Evolutionary conservation across 2,888 invertebrate species (phyloP), one percentile per base, ranked within the genome.

Genomic region (Apamea epomidion): DNA sequence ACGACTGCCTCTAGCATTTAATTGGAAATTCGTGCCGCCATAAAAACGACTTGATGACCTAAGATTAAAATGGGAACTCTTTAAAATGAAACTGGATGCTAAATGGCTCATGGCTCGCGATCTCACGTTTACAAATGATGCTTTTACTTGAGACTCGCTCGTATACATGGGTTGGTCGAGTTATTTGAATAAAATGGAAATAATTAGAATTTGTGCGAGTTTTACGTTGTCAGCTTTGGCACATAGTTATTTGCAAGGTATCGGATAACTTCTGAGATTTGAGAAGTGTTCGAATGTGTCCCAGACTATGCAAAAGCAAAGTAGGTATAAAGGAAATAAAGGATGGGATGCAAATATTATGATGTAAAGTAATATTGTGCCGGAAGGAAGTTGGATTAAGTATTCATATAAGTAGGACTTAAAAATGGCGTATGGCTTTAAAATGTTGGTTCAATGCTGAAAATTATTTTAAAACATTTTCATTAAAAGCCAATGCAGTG

Each of bases 21-120:
- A 96, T 96, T 96, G 96, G 94, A 94, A 93, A 92, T 94, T 95
- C 93, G 94, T 94, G 94, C 93, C 92, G 94, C 94, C 94, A 95
- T 96, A 96, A 96, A 96, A 96, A 93, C 91, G 92, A 91, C 92
- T 94, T 94, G 95, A 96, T 95, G 94, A 94, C 95, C 92, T 87
- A 91, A 93, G 94, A 95, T 95, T 94, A 93, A 95, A 95, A 93
- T 91, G 91, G 91, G 90, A 92, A 92, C 91, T 93, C 90, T 93
- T 90, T 91, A 89, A 91, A 92, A 92, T 91, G 87, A 92, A 92
- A 93, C 89, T 92, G 89, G 91, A 93, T 91, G 90, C 91, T 92
- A 92, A 91, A 93, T 90, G 88, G 91, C 85, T 73, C 81, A 75
- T 84, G 84, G 86, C 84, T 83, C 78, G 78, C 74, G 87, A 89